Evolutionary conservation across 2,797 vertebrate genomes (phyloP), one percentile per base, ranked within the genome.

Genomic region (Denticeps clupeoides): DNA sequence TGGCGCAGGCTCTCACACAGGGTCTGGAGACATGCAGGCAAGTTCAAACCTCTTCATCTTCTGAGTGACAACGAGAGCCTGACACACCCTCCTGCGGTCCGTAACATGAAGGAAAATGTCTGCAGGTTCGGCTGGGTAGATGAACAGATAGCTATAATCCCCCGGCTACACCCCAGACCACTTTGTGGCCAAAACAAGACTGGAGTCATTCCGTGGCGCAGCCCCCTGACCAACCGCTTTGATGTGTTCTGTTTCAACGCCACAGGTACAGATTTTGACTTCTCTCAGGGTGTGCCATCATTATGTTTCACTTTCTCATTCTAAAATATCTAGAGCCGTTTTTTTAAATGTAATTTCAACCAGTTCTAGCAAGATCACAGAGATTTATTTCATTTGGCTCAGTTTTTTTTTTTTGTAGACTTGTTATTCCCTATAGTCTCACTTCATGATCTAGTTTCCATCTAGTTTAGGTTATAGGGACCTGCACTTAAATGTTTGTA

Each of bases 1-100:
- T 86, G 7, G 1, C 44, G 2, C 31, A 56, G n/a, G 79, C 82
- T 13, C 68, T 62, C 0, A 8, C 1, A 0, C 60, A 59, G 49
- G 80, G 82, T 2, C 66, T 84, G 1, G 78, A 86, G 56, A 85
- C 81, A 3, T 86, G 83, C 83, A 83, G 74, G 83, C 86, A 45
- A 52, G 47, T 45, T 15, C 31, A 3, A 2, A 9, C 13, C 11
- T 10, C 11, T 44, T 23, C 33, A 19, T 15, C 5, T 9, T 3
- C 2, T 19, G 1, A 12, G 11, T 18, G 7, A 6, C 29, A 7
- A n/a, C n/a, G n/a, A n/a, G n/a, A n/a, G n/a, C n/a, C n/a, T n/a
- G n/a, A 13, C 23, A 15, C 1, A 0, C 21, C 5, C 3, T 0
- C 7, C 11, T 13, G 13, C 10, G 27, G 5, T 45, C 28, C 12